Conservation (phyloP, 2,888 invertebrate species). For the Anthoptus insignis region DNA sequence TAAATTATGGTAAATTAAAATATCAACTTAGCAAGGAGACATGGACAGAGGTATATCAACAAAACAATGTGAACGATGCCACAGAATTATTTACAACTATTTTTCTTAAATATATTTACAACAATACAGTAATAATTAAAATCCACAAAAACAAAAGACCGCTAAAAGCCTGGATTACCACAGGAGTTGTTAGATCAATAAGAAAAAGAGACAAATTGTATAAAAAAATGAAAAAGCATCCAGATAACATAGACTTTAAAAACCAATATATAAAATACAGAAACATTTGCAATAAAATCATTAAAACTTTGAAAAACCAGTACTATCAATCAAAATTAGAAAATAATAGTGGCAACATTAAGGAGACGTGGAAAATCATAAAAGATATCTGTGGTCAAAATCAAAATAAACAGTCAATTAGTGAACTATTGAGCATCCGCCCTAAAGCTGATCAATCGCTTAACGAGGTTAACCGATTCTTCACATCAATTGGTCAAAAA, state of each 20-base stretch:
- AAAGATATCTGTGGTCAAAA: slow-evolving; percentile 1
- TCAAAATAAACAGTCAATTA: background rate
- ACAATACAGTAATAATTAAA: background rate
- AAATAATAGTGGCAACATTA: background rate
- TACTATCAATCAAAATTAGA: slow-evolving; percentile 8
- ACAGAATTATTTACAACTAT: background rate
- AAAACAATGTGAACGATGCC: background rate
- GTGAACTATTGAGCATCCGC: background rate
- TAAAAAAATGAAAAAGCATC: slow-evolving; percentile 7
- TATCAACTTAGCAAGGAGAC: background rate
- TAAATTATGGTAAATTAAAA: slow-evolving; percentile 13
- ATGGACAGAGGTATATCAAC: background rate
- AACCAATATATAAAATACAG: slow-evolving; percentile 11
- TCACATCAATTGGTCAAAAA: slow-evolving; percentile 9
- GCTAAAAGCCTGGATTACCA: slow-evolving; percentile 35
- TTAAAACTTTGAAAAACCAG: slow-evolving; percentile 3
- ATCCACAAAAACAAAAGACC: slow-evolving; percentile 5
- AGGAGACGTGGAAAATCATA: slow-evolving; percentile 14
- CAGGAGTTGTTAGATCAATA: slow-evolving; percentile 34
- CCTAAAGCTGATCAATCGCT: slow-evolving; percentile 3
- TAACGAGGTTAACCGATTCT: slow-evolving; percentile 8
- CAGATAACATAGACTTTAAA: background rate
- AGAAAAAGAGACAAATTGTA: slow-evolving; percentile 31
- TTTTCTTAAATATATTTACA: no score
- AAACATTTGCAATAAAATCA: background rate